Evolutionary conservation across 2,113 vertebrate genomes (phyloP), one percentile per base, ranked within the genome.

Genomic region (Scopus umbretta): DNA sequence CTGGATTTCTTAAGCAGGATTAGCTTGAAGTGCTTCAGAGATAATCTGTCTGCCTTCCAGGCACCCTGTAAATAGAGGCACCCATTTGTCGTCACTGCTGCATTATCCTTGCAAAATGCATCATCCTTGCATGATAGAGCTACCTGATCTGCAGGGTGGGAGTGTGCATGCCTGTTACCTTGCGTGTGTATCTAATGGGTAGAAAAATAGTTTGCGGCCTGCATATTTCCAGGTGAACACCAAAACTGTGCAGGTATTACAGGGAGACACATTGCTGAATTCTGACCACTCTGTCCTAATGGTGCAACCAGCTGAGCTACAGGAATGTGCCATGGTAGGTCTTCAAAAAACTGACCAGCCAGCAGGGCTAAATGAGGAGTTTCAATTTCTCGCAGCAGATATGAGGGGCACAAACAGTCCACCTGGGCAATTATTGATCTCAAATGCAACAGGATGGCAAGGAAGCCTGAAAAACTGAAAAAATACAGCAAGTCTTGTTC

Each of bases 31-130:
- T 95, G 86, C 94, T 96, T 83, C 93, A 82, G 88, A 97, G 93
- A 92, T 86, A 96, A 97, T 94, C 56, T 76, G 34, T 72, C 90
- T 96, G 93, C 97, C 92, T 96, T 92, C 74, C 90, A 93, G 93
- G 91, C 95, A 94, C 84, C 84, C 59, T 95, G 53, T 95, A 71
- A 97, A 92, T 89, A 90, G 68, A 95, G 75, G 85, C 71, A 90
- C 34, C 38, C 70, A 87, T 94, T 94, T 97, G 90, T 96, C 94
- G 96, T 87, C 96, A 65, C 58, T 58, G 62, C 70, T 92, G 91
- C 56, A 86, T 95, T 94, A 95, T 42, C 91, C 90, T 86, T 36
- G 34, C 88, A 92, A 96, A 90, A 96, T 63, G 58, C 88, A 92
- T 88, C 95, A 92, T 76, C 71, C 78, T 88, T 88, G 74, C 68